Percentiles rank a stretch among this genome's conserved stretches.
These are phyloP conservation scores for Drosophila miranda DNA, from an alignment of 1,140 invertebrate species.

Conservation along the genomic window DNA sequence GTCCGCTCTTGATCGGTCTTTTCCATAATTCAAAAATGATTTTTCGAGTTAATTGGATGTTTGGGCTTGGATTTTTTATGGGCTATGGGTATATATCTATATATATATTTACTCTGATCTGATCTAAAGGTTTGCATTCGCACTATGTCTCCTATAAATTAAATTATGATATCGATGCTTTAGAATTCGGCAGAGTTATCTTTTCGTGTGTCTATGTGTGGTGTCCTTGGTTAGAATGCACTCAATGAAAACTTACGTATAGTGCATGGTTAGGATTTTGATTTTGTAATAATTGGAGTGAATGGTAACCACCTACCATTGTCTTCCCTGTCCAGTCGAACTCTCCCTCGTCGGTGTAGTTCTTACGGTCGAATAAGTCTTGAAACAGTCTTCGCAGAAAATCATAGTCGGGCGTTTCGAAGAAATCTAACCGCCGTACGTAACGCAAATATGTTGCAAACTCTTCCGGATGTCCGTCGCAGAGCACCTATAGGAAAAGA, in stretches of 20 bases:
- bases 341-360: slow-evolving; percentile 96
- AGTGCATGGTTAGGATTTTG: slow-evolving; percentile 1
- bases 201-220: slow-evolving; percentile 2
- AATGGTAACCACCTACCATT: slow-evolving; percentile 86
- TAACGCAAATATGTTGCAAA: slow-evolving; percentile 99
- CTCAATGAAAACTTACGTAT: no score
- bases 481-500: slow-evolving; percentile 86
- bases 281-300: neutral
- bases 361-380: slow-evolving; percentile 96
- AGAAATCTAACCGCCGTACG: slow-evolving; percentile 98
- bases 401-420: slow-evolving; percentile 99
- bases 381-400: slow-evolving; percentile 97
- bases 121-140: slow-evolving; percentile 36
- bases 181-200: slow-evolving; percentile 56
- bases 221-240: no score
- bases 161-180: slow-evolving; percentile 35
- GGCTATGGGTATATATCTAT: slow-evolving; percentile 16
- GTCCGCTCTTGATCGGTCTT: slow-evolving; percentile 17
- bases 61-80: neutral
- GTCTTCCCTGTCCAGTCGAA: slow-evolving; percentile 99
- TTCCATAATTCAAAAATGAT: slow-evolving; percentile 29
- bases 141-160: slow-evolving; percentile 71
- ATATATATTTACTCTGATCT: neutral
- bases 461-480: slow-evolving; percentile 98
- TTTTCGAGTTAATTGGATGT: slow-evolving; percentile 19